Conservation (phyloP, 2,113 vertebrate genomes). For the Cromileptes altivelis region DNA sequence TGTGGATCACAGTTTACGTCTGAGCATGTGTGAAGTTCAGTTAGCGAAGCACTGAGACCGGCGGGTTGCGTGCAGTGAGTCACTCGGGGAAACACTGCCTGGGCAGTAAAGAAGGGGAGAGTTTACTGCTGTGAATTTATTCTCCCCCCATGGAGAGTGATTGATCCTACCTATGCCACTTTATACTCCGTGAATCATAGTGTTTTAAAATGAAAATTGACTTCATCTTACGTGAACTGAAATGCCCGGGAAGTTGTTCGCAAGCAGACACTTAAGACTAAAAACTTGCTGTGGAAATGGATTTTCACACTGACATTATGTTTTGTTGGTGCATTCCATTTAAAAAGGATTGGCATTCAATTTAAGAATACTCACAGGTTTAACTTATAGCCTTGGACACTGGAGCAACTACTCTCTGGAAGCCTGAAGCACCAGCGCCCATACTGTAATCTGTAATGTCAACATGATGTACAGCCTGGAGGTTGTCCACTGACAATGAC, state of each 20-base stretch:
- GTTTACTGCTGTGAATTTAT: slow-evolving; percentile 5
- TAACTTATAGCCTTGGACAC: slow-evolving; percentile 43
- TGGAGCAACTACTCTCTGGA: slow-evolving; percentile 18
- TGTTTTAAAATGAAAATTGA: slow-evolving; percentile 3
- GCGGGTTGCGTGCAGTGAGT: slow-evolving; percentile 21
- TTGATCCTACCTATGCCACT: not conserved
- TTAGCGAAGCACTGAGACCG: not conserved
- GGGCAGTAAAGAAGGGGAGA: not conserved
- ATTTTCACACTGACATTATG: not conserved
- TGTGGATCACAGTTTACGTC: slow-evolving; percentile 26
- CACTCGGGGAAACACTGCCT: slow-evolving; percentile 26
- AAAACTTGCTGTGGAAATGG: not conserved
- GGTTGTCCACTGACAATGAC: slow-evolving; percentile 56
- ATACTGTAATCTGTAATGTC: slow-evolving; percentile 65
- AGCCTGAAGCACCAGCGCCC: slow-evolving; percentile 27
- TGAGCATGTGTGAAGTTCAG: slow-evolving; percentile 35
- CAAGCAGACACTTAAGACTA: not conserved
- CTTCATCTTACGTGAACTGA: not conserved
- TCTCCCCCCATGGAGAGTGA: not conserved
- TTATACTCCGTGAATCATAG: not conserved
- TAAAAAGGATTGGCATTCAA: slow-evolving; percentile 34
- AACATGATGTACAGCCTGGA: slow-evolving; percentile 68
- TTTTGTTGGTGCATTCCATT: slow-evolving; percentile 20
- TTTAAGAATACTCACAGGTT: slow-evolving; percentile 40
- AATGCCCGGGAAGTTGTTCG: not conserved